Base-by-base conservation (phyloP, 2,888 invertebrate species). In the Plusia festucae region DNA sequence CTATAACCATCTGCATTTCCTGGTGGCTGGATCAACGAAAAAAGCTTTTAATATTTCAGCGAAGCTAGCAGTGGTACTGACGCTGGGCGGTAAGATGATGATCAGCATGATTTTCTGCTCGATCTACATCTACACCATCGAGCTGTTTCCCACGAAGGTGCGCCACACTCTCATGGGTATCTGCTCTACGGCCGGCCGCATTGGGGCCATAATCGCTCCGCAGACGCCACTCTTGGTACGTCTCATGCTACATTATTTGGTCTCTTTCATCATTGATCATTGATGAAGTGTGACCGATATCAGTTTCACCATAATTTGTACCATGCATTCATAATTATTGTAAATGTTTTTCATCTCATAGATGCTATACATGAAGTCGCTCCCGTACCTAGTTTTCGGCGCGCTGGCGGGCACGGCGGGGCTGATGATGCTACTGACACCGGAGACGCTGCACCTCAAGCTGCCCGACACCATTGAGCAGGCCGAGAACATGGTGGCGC, bases 201-300 rank as follows among this genome's bases (percentile, higher is more conserved):
- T 96, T 61, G 96, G 96, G n/a, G 94, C 96, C 11, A 95, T 96
- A 86, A 79, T 95, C 40, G 96, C 96, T 34, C 96, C 96, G n/a
- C 96, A 96, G 87, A 96, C 96, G 64, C 96, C 96, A 34, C 88
- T 96, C 96, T 96, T 86, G 87, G 93, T 85, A 57, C 58, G 74
- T 73, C 46, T 34, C 9, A 30, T 56, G 61, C 53, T 44, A 56
- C 54, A 22, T 53, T 30, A 30, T 9, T 30, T 30, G 9, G 8
- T 30, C 8, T 30, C 30, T 9, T 24, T 30, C 9, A 30, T 30
- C 30, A 30, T n/a, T 30, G 9, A 30, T 30, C 9, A 30, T 30
- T 7, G 8, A 9, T 30, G 30, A 9, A 30, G 30, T 30, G 2
- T 9, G 30, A 30, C 8, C 30, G 5, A 30, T 30, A 30, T 30